Evolutionary conservation across 2,888 invertebrate species (phyloP).

Genomic region (Crossocerus cetratus): DNA sequence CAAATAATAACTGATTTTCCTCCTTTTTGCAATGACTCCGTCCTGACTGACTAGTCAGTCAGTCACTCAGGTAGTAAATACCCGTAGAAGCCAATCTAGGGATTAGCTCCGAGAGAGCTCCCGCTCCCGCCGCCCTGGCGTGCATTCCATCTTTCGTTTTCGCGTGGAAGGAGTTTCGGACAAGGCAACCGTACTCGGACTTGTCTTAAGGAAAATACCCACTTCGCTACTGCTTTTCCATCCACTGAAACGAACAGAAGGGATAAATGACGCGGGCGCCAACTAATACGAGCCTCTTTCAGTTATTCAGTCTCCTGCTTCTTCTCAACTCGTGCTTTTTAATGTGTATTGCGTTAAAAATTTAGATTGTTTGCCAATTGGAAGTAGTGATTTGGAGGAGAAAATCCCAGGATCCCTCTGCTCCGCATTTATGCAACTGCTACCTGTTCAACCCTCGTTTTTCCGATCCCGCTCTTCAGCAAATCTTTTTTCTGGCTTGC

Average conservation of each 20-base stretch:
- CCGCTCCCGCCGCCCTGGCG: not conserved
- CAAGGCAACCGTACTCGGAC: not conserved
- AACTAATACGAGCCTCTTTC: slow-evolving; percentile 30
- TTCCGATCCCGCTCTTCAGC: slow-evolving; percentile 60
- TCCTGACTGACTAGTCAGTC: slow-evolving; percentile 53
- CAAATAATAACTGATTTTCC: slow-evolving; percentile 62
- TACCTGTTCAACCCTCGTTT: slow-evolving; percentile 68
- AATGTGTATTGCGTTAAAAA: not conserved
- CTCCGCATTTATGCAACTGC: slow-evolving; percentile 51
- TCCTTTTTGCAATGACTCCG: slow-evolving; percentile 42
- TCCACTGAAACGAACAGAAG: slow-evolving; percentile 28
- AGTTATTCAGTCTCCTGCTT: slow-evolving; percentile 11
- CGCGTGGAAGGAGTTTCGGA: slow-evolving; percentile 44
- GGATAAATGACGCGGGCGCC: slow-evolving; percentile 4
- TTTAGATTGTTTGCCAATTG: not conserved
- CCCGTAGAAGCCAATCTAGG: slow-evolving; percentile 66
- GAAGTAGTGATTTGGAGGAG: not conserved
- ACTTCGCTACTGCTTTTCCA: not conserved
- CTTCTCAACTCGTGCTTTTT: not conserved
- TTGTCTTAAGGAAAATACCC: slow-evolving; percentile 3
- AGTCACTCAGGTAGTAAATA: slow-evolving; percentile 62
- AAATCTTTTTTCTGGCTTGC: slow-evolving; percentile 56
- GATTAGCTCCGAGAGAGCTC: slow-evolving; percentile 52
- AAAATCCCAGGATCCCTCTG: slow-evolving; percentile 8
- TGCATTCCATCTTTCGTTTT: slow-evolving; percentile 20